Evolutionary conservation across 2,797 vertebrate species (phyloP).

Genomic region (Sebastes baramenuke): DNA sequence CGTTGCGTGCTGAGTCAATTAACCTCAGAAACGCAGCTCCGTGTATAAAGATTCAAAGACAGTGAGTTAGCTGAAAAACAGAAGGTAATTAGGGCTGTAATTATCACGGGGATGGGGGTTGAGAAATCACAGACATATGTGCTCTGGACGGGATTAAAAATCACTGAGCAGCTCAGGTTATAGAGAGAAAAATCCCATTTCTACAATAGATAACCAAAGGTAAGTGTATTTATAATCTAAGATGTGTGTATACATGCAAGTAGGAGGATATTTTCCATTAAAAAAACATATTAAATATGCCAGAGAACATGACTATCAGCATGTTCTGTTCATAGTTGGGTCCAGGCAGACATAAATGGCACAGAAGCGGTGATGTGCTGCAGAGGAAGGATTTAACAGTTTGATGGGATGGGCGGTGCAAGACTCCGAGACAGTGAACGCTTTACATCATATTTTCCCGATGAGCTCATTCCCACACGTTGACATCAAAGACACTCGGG

Average conservation of each 20-base stretch:
- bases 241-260: background rate
- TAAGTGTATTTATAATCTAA: background rate
- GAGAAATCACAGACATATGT: background rate
- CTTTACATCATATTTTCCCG: background rate
- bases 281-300: background rate
- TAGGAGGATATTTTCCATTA: background rate
- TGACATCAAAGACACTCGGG: conserved; percentile 1
- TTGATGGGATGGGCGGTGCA: background rate
- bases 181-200: background rate
- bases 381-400: background rate
- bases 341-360: background rate
- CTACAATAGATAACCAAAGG: background rate
- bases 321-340: background rate
- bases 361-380: background rate
- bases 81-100: background rate
- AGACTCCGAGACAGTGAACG: background rate
- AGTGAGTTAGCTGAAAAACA: background rate
- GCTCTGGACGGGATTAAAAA: background rate
- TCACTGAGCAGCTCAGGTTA: background rate
- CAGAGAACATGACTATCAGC: background rate
- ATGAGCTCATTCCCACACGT: background rate
- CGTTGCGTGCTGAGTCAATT: background rate
- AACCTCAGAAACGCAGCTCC: background rate
- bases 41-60: background rate
- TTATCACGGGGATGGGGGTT: background rate